These are phyloP conservation scores for Archivesica marissinica DNA, from an alignment of 1,140 invertebrate genomes.

Conservation along the genomic window DNA sequence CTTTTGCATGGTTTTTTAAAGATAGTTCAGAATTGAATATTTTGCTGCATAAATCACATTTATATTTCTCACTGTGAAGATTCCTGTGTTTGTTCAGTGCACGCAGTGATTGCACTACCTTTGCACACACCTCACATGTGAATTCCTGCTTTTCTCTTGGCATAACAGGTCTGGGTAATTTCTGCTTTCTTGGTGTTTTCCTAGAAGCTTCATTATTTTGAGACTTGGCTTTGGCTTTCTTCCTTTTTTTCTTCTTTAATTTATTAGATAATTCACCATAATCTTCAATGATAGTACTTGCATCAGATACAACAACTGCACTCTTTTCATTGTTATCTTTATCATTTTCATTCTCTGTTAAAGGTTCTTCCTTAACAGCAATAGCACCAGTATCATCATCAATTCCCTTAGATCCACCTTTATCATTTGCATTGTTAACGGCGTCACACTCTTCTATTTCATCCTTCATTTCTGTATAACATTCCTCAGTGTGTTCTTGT, in stretches of 20 bases:
- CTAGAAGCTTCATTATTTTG: neutral
- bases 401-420: no score
- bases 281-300: slow-evolving; percentile 17
- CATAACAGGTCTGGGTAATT: neutral
- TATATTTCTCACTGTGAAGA: slow-evolving; percentile 39
- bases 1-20: slow-evolving; percentile 48
- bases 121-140: slow-evolving; percentile 45
- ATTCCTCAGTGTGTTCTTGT: no score
- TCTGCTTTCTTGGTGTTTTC: slow-evolving; percentile 12
- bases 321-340: neutral
- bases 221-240: neutral
- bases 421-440: no score
- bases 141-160: slow-evolving; percentile 22
- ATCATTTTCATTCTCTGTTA: neutral
- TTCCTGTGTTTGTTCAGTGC: slow-evolving; percentile 47
- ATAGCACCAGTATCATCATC: slow-evolving; percentile 4
- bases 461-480: no score
- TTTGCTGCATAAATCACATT: slow-evolving; percentile 38
- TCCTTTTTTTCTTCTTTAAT: neutral
- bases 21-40: slow-evolving; percentile 37
- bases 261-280: neutral
- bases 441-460: no score
- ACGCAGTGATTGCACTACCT: slow-evolving; percentile 11
- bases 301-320: neutral
- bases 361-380: no score